Evolutionary conservation across 2,888 invertebrate genomes (phyloP).

Genomic region (Aleiodes leptofemur): DNA sequence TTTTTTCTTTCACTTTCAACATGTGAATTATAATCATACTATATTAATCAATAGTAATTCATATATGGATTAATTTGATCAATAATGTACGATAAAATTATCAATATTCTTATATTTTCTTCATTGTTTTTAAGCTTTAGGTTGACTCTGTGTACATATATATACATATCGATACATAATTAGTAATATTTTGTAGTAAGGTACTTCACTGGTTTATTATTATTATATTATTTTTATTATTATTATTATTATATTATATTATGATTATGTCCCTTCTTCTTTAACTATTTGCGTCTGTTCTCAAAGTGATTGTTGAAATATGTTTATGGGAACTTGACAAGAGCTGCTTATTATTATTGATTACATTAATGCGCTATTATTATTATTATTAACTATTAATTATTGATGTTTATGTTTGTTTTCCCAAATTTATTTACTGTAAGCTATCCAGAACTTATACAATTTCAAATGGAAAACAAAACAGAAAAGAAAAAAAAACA

Average conservation of each 20-base stretch:
- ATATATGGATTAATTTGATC: conserved; percentile 62
- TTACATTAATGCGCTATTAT: conserved; percentile 59
- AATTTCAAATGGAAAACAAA: not conserved
- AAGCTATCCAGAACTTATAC: conserved; percentile 29
- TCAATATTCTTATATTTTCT: conserved; percentile 56
- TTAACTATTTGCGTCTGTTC: conserved; percentile 59
- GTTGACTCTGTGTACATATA: conserved; percentile 72
- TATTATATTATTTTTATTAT: conserved; percentile 53
- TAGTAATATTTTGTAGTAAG: conserved; percentile 70
- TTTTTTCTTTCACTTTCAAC: conserved; percentile 1
- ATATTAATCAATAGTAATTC: conserved; percentile 54
- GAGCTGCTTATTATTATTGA: conserved; percentile 53
- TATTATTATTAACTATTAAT: conserved; percentile 54
- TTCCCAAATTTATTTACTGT: conserved; percentile 53
- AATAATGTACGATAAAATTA: conserved; percentile 65
- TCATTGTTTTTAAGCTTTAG: conserved; percentile 65
- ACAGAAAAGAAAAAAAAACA: not conserved
- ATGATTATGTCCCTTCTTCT: conserved; percentile 42
- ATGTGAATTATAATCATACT: conserved; percentile 35
- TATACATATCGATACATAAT: conserved; percentile 65
- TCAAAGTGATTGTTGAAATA: conserved; percentile 70
- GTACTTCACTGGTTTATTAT: conserved; percentile 65
- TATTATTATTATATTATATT: conserved; percentile 29
- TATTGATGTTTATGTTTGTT: conserved; percentile 59
- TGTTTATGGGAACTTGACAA: conserved; percentile 69